A percentile compares a stretch with the other conserved stretches of the same genome.
Evolutionary conservation across 2,113 vertebrate species (phyloP).

Genomic region (Pterophyllum scalare): DNA sequence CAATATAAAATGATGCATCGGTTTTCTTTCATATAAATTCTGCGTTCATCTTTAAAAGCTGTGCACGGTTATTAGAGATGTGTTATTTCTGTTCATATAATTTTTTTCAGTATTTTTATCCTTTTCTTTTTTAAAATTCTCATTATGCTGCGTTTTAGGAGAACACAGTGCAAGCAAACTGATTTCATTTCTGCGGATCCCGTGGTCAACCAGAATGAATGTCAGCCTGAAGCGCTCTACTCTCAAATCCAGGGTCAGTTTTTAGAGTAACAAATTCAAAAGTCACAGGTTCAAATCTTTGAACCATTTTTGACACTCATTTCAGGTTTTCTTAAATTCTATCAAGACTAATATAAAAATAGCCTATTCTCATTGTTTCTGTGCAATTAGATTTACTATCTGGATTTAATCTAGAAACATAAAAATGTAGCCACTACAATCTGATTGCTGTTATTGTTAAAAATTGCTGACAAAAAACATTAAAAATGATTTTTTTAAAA

Average conservation of each 20-base stretch:
- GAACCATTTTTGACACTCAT: no score
- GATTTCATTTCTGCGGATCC: rapidly evolving
- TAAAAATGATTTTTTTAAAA: rapidly evolving
- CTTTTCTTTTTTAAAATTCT: neutral
- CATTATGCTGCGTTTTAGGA: rapidly evolving
- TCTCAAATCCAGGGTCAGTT: neutral
- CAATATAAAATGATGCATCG: neutral
- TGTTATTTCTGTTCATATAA: neutral
- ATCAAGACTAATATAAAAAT: no score
- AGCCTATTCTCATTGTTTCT: no score
- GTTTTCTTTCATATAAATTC: neutral
- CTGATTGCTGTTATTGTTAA: neutral
- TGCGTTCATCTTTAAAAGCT: neutral
- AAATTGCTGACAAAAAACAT: neutral
- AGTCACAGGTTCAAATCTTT: neutral
- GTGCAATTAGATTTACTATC: no score
- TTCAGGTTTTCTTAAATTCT: no score
- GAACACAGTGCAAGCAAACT: neutral
- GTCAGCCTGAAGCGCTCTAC: neutral
- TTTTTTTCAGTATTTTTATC: neutral
- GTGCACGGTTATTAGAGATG: rapidly evolving
- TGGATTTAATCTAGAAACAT: no score
- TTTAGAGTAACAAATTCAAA: neutral
- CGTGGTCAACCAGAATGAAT: neutral
- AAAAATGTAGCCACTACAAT: no score